Percentiles rank a stretch among this genome's conserved stretches.
These are phyloP conservation scores for Mormyrus proboscirostris DNA, from an alignment of 2,797 vertebrate genomes.

Conservation along the genomic window DNA sequence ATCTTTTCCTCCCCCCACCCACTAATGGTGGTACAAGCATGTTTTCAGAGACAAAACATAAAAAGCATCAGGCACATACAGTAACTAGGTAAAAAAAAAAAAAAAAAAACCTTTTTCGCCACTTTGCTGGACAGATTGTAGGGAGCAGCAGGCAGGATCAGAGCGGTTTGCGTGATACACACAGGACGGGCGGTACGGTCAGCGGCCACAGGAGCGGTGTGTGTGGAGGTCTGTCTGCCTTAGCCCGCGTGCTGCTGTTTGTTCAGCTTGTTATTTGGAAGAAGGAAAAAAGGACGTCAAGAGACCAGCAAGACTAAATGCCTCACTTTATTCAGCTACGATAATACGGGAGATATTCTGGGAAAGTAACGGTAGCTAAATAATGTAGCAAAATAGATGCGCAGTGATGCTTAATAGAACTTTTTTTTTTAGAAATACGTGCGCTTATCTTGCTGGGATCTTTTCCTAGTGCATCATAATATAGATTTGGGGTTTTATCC, in stretches of 20 bases:
- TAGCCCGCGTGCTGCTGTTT: slow-evolving; percentile 1
- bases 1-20: not conserved
- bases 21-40: not conserved
- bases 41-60: slow-evolving; percentile 1
- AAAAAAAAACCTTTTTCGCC: not conserved
- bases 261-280: slow-evolving; percentile 14
- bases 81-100: not conserved
- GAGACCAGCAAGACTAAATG: not conserved
- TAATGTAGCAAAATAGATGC: not conserved
- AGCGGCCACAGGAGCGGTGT: not conserved
- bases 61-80: not conserved
- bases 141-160: not conserved
- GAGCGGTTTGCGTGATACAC: not conserved
- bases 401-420: not conserved
- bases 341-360: not conserved
- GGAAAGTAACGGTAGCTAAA: not conserved
- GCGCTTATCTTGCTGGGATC: slow-evolving; percentile 3
- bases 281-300: not conserved
- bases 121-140: not conserved
- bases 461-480: slow-evolving; percentile 12
- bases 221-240: not conserved
- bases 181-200: not conserved
- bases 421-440: slow-evolving; percentile 10
- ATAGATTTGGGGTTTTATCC: not conserved
- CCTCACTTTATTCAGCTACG: not conserved